Percentiles rank a stretch among this genome's conserved stretches.
phyloP scores from a whole-genome alignment of 2,888 invertebrate genomes.

The Scaeva pyrastri region DNA sequence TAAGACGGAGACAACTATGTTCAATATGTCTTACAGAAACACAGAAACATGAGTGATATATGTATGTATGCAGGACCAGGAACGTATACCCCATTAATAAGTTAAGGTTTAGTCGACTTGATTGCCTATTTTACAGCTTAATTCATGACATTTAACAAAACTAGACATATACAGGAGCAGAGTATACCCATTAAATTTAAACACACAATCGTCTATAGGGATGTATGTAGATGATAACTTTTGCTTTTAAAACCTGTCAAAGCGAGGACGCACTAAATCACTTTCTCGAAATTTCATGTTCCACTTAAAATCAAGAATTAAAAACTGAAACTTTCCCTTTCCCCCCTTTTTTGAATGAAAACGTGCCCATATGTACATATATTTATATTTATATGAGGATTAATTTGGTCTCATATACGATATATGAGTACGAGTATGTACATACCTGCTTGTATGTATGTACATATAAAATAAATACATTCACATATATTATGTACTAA shows the following conservation, averaged over 20 bases:
- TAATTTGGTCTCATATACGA: conserved; percentile 61
- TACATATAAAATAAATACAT: not conserved
- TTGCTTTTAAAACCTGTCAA: not conserved
- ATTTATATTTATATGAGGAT: conserved; percentile 44
- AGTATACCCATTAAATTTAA: not conserved
- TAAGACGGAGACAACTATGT: too few relatives aligned
- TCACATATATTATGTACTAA: not conserved
- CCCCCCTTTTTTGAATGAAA: not conserved
- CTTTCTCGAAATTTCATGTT: conserved; percentile 40
- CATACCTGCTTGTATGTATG: not conserved
- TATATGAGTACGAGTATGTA: too few relatives aligned
- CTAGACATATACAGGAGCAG: not conserved
- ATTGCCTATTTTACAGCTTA: not conserved
- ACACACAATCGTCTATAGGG: not conserved
- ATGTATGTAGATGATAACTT: too few relatives aligned
- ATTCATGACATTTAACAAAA: not conserved
- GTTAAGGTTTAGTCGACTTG: not conserved
- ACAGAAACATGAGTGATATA: too few relatives aligned
- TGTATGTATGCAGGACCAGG: too few relatives aligned
- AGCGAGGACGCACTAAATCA: conserved; percentile 24
- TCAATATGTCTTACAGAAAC: too few relatives aligned
- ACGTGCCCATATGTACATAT: conserved; percentile 39
- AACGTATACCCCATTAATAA: too few relatives aligned
- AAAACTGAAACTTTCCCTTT: conserved; percentile 58
- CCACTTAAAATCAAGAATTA: conserved; percentile 66